Evolutionary conservation across 2,113 vertebrate species (phyloP).

Genomic region (Deroptyus accipitrinus): DNA sequence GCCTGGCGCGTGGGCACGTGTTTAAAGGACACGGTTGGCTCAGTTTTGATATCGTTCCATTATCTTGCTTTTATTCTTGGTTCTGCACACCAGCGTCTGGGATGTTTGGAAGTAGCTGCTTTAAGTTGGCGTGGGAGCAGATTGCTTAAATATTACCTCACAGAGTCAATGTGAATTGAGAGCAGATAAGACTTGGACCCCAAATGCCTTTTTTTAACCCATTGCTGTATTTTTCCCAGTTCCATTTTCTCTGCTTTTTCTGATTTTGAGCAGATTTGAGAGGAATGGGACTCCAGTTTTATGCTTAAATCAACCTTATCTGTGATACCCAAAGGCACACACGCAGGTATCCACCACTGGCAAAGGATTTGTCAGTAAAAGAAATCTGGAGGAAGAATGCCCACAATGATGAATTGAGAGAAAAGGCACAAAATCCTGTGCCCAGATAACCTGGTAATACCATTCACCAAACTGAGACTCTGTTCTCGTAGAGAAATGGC

Average conservation of each 20-base stretch:
- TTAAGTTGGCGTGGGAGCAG: not conserved
- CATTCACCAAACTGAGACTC: not conserved
- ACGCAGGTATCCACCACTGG: not conserved
- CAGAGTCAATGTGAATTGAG: not conserved
- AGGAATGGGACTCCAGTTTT: not conserved
- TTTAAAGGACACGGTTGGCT: fast-evolving
- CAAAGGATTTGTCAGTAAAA: not conserved
- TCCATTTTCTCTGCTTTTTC: not conserved
- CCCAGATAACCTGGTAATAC: not conserved
- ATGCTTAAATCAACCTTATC: not conserved
- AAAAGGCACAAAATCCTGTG: not conserved
- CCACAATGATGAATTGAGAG: not conserved
- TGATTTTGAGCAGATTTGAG: not conserved
- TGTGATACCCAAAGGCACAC: not conserved
- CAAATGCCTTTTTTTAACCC: not conserved
- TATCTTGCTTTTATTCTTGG: not conserved
- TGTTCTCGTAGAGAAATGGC: not conserved
- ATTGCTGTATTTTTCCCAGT: not conserved
- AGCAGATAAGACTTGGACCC: not conserved
- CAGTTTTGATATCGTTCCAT: not conserved
- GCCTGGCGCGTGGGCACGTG: fast-evolving
- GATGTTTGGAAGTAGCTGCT: constrained; percentile 24
- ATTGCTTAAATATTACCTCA: constrained; percentile 31
- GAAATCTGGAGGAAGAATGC: not conserved
- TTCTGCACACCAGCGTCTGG: not conserved